A percentile compares a stretch with the other conserved stretches of the same genome.
These are phyloP conservation scores for Peromyscus melanophrys DNA, from an alignment of 2,797 vertebrate species.

Conservation along the genomic window DNA sequence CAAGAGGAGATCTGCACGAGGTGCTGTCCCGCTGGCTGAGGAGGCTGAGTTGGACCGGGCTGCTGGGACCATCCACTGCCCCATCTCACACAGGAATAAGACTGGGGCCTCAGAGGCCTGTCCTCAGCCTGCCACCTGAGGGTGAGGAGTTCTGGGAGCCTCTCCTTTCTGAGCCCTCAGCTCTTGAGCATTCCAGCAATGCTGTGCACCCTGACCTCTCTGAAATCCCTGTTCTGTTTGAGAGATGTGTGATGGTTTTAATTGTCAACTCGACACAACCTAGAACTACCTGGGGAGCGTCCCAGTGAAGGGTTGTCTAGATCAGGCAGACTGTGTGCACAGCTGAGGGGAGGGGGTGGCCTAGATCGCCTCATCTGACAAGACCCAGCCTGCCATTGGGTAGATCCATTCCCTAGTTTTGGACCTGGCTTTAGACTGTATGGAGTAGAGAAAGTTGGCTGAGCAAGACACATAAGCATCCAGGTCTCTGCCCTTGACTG, in stretches of 20 bases:
- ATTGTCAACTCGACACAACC: background rate
- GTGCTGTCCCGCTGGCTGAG: accelerated
- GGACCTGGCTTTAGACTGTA: background rate
- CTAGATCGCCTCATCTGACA: background rate
- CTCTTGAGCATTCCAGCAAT: background rate
- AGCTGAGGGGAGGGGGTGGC: background rate
- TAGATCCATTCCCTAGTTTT: background rate
- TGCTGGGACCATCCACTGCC: too few species aligned
- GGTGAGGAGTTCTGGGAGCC: background rate
- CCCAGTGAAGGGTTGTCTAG: background rate
- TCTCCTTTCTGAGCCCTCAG: background rate
- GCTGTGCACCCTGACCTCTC: background rate
- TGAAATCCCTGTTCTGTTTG: background rate
- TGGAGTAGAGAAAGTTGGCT: background rate
- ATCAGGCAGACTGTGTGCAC: background rate
- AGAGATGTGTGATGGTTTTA: background rate
- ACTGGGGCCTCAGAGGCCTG: background rate
- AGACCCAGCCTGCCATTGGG: background rate
- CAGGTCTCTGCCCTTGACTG: background rate
- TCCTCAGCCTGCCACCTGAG: background rate
- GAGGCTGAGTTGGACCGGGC: background rate
- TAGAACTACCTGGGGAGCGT: background rate
- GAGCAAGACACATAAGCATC: background rate
- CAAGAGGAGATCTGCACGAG: accelerated
- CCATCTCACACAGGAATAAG: too few species aligned